Evolutionary conservation across 2,113 vertebrate genomes (phyloP).

Genomic region (Paradoxurus hermaphroditus): DNA sequence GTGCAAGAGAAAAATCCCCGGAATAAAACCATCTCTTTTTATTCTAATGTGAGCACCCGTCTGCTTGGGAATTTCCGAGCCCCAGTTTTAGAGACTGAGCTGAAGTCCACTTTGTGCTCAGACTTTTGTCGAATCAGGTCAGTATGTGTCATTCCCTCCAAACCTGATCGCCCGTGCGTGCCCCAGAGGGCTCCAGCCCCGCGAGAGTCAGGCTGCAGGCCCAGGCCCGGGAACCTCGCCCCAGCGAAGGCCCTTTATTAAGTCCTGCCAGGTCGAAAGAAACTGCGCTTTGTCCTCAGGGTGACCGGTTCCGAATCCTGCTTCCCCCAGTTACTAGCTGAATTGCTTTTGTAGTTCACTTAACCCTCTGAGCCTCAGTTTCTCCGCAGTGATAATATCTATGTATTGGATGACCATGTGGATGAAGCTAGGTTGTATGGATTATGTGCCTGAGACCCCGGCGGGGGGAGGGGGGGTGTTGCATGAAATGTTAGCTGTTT

Average conservation of each 20-base stretch:
- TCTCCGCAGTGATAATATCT: not conserved
- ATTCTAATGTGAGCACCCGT: not conserved
- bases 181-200: not conserved
- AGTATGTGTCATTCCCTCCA: not conserved
- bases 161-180: not conserved
- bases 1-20: not conserved
- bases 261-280: not conserved
- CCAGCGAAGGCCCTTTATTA: not conserved
- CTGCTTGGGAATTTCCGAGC: not conserved
- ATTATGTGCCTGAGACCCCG: not conserved
- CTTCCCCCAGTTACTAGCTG: not conserved
- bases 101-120: not conserved
- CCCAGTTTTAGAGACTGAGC: not conserved
- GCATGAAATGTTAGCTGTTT: not conserved
- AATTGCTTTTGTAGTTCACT: not conserved
- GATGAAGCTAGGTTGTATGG: not conserved
- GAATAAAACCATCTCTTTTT: not conserved
- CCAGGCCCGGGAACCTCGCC: not conserved
- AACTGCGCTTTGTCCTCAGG: not conserved
- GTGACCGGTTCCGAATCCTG: not conserved
- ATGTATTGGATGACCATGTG: not conserved
- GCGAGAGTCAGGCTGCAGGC: too few species aligned
- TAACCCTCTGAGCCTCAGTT: not conserved
- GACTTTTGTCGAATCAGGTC: not conserved
- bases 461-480: too few species aligned